Percentiles rank a stretch among this genome's conserved stretches.
These are phyloP conservation scores for Coleophora flavipennella DNA, from an alignment of 2,888 invertebrate genomes.

Conservation along the genomic window DNA sequence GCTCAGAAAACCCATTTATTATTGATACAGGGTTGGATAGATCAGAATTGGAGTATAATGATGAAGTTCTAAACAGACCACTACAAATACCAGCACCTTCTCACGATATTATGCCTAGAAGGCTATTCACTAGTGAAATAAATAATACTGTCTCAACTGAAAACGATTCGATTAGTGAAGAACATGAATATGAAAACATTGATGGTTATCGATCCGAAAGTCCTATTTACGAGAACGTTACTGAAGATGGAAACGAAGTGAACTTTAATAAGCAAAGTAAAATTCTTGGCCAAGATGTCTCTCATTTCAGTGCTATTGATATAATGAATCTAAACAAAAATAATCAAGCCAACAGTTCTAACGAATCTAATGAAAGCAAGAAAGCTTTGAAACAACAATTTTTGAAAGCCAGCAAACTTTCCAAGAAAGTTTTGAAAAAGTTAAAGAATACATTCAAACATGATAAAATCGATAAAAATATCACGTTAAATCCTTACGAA, in stretches of 20 bases:
- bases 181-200: slow-evolving; percentile 55
- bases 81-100: slow-evolving; percentile 14
- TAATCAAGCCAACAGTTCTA: slow-evolving; percentile 33
- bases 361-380: slow-evolving; percentile 49
- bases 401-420: slow-evolving; percentile 50
- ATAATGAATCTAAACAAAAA: slow-evolving; percentile 59
- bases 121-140: slow-evolving; percentile 48
- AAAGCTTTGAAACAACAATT: slow-evolving; percentile 47
- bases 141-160: slow-evolving; percentile 62
- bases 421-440: slow-evolving; percentile 59
- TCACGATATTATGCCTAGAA: slow-evolving; percentile 40
- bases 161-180: slow-evolving; percentile 40
- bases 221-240: slow-evolving; percentile 55
- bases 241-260: slow-evolving; percentile 28
- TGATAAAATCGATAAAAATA: slow-evolving; percentile 44
- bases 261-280: slow-evolving; percentile 60
- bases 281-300: slow-evolving; percentile 60
- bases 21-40: slow-evolving; percentile 20
- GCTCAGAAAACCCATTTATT: slow-evolving; percentile 46
- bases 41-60: slow-evolving; percentile 44
- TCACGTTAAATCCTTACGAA: slow-evolving; percentile 58
- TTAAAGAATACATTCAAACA: slow-evolving; percentile 58
- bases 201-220: slow-evolving; percentile 49
- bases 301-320: slow-evolving; percentile 53
- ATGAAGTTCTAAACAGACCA: slow-evolving; percentile 29